Base-by-base conservation (phyloP, 2,113 vertebrate species). In the Anas platyrhynchos region DNA sequence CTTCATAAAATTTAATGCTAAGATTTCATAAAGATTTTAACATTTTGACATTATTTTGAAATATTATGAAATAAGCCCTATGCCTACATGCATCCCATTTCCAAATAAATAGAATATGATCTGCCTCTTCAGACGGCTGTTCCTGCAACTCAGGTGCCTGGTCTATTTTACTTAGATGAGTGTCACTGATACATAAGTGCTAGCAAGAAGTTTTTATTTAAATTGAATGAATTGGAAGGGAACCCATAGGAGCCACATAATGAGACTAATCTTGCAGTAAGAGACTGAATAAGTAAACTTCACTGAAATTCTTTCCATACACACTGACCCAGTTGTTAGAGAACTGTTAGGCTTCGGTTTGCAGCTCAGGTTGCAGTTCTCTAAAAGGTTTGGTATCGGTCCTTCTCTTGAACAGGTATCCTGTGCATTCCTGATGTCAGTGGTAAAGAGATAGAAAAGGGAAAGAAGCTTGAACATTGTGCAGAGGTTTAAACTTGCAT, bases 1-100 rank as follows among this genome's bases (percentile, higher is more conserved):
- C 91, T 95, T 90, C 95, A 97, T 97, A 96, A 97, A 97, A 97
- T 95, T 96, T 97, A 97, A 97, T 83, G 77, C 63, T 82, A 83
- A 81, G 81, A 86, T 95, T 74, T 87, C 92, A 95, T 97, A 96
- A 97, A 97, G 93, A 95, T 95, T 95, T 96, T 96, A 97, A 96
- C 91, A 96, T 95, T 96, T 89, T 90, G 89, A 96, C 88, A 94
- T 97, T 95, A 97, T 96, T 96, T 97, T 96, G 62, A 96, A 98
- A 95, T 83, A 94, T 96, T 96, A 96, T 96, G 62, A 96, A 98
- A 95, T 83, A 94, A 95, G 68, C 61, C 82, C 44, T 88, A 85
- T 34, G 55, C 89, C 95, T 93, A 92, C 91, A 75, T 43, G 82
- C 44, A 95, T 96, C 72, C 91, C 34, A 87, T 97, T 96, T 93